Base-by-base conservation (phyloP, 2,797 vertebrate species). In the Manis pentadactyla region DNA sequence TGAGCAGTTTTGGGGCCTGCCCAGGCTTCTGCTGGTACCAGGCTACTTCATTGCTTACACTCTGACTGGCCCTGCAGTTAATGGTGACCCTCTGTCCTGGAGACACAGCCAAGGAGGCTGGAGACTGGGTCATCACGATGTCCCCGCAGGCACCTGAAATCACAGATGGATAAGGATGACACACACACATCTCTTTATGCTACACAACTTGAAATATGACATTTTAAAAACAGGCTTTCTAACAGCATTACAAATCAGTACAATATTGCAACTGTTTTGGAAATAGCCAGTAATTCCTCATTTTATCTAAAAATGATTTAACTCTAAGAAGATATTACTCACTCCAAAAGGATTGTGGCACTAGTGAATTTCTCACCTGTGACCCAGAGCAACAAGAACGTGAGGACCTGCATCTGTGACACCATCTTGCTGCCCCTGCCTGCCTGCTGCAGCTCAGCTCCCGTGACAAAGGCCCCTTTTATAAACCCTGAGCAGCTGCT, bases 21-120 rank as follows among this genome's bases (percentile, higher is more conserved):
- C 95, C 81, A 9, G 93, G 66, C 87, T 92, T 97, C 74, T 97
- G 94, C 49, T 87, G 39, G 12, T 82, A 87, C 75, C 89, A 96
- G 11, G 8, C 0, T 27, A 97, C 5, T 1, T 2, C 15, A 10
- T 0, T 95, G 23, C 78, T 27, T 42, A 91, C 1, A 0, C 2
- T 39, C 25, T 69, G 18, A 34, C 57, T 57, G 0, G 34, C 37
- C 31, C 42, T 95, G 34, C 79, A 96, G 51, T 8, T 79, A 1
- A 86, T 12, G 12, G 51, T 82, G 75, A 61, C 66, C 13, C 1
- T 51, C 2, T 93, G 5, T 27, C 57, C 75, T 14, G 7, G 21
- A 37, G 88, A 78, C 31, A 34, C 69, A 25, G 19, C 17, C 9
- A 96, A 19, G 5, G 23, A 85, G 5, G 27, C 55, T 13, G 83